A percentile compares a stretch with the other conserved stretches of the same genome.
These are phyloP conservation scores for Neolamprologus variostigma DNA, from an alignment of 2,113 vertebrate genomes.

Conservation along the genomic window DNA sequence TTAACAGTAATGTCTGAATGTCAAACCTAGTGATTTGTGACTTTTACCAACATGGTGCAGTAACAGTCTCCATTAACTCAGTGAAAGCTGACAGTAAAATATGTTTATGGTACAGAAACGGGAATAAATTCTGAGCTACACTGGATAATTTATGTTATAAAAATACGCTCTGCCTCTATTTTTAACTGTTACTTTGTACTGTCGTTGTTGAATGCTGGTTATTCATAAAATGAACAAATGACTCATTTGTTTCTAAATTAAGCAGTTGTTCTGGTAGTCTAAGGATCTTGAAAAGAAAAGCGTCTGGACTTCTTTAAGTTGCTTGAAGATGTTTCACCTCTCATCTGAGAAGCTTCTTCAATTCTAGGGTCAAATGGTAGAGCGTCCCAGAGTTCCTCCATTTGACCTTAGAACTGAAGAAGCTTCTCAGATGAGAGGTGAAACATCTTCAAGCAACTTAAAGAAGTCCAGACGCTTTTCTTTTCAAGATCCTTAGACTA, in stretches of 20 bases:
- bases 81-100: not conserved
- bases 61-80: not conserved
- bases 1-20: not conserved
- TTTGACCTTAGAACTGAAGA: not conserved
- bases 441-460: not conserved
- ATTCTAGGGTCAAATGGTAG: rapidly evolving
- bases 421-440: not conserved
- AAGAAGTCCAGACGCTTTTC: rapidly evolving
- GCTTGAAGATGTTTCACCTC: rapidly evolving
- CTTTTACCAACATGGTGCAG: not conserved
- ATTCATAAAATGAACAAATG: not conserved
- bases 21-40: not conserved
- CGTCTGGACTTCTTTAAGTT: rapidly evolving
- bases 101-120: not conserved
- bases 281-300: not conserved
- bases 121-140: not conserved
- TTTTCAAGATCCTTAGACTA: not conserved
- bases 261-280: not conserved
- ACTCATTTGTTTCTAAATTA: not conserved
- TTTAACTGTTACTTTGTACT: not conserved
- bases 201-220: not conserved
- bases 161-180: not conserved
- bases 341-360: rapidly evolving
- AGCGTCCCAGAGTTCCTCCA: rapidly evolving
- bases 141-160: not conserved